A percentile compares a stretch with the other conserved stretches of the same genome.
Conservation (phyloP, 2,797 vertebrate species). For the Microhierax caerulescens region DNA sequence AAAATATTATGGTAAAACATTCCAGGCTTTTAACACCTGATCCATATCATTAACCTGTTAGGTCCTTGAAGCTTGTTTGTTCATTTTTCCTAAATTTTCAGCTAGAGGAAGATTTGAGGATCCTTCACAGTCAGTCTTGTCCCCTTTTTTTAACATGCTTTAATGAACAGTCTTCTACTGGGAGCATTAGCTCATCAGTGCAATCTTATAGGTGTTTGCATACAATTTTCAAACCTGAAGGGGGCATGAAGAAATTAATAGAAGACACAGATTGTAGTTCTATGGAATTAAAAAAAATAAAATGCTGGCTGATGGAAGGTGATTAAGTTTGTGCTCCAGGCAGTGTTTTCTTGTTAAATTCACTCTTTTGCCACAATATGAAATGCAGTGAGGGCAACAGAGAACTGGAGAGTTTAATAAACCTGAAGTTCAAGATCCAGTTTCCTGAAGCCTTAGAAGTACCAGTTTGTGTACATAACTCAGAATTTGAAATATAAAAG, state of each 20-base stretch:
- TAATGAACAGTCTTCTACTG: not conserved
- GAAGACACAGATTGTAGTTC: not conserved
- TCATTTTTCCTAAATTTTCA: not conserved
- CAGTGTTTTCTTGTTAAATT: not conserved
- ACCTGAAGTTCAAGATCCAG: not conserved
- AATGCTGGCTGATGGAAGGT: not conserved
- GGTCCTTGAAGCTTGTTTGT: not conserved
- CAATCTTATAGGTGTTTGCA: not conserved
- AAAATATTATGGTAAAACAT: not conserved
- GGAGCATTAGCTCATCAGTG: not conserved
- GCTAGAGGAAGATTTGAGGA: not conserved
- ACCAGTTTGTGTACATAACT: not conserved
- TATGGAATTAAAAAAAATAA: not conserved
- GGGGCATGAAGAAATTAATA: not conserved
- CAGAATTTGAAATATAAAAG: not conserved
- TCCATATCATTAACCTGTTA: not conserved
- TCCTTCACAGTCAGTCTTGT: not conserved
- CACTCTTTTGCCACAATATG: not conserved
- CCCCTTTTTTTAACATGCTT: not conserved
- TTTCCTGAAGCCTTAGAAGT: not conserved
- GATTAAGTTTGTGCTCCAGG: not conserved
- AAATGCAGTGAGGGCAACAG: not conserved
- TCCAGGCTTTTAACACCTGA: not conserved
- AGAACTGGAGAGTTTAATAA: not conserved
- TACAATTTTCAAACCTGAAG: not conserved